Evolutionary conservation across 1,140 invertebrate species (phyloP).

Genomic region (Drosophila neocordata): DNA sequence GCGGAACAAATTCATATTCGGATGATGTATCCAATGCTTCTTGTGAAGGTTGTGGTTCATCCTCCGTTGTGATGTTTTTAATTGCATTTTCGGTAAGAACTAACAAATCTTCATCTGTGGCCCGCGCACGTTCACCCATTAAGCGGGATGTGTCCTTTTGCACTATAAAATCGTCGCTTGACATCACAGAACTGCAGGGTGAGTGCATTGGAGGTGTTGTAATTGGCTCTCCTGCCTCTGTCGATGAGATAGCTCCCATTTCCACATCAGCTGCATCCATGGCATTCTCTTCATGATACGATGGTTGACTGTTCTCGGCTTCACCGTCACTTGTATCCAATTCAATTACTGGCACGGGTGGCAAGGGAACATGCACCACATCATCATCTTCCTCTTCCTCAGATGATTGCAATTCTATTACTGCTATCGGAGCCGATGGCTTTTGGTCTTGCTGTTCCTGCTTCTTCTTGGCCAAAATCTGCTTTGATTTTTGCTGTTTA

Average conservation of each 20-base stretch:
- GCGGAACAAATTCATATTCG: conserved; percentile 65
- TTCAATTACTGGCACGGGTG: conserved; percentile 63
- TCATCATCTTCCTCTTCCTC: conserved; percentile 55
- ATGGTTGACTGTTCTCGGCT: not conserved
- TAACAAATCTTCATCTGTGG: conserved; percentile 68
- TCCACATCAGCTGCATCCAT: conserved; percentile 68
- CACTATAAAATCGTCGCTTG: conserved; percentile 78
- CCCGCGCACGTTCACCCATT: conserved; percentile 46
- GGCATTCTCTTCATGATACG: conserved; percentile 67
- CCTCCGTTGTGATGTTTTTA: conserved; percentile 31
- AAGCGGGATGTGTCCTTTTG: conserved; percentile 69
- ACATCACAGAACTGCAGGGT: conserved; percentile 67
- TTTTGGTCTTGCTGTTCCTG: conserved; percentile 25
- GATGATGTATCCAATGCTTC: conserved; percentile 43
- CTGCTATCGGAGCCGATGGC: conserved; percentile 26
- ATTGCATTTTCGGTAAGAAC: conserved; percentile 66
- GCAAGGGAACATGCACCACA: conserved; percentile 64
- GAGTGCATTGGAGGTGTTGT: conserved; percentile 37
- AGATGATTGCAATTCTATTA: conserved; percentile 57
- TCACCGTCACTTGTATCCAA: conserved; percentile 58
- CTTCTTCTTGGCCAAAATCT: conserved; percentile 48
- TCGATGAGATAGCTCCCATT: conserved; percentile 18
- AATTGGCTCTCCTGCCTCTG: not conserved
- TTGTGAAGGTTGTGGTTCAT: not conserved
- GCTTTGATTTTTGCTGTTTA: conserved; percentile 73